A percentile compares a stretch with the other conserved stretches of the same genome.
Evolutionary conservation across 2,797 vertebrate species (phyloP).

Genomic region (Sandelia bainsii): DNA sequence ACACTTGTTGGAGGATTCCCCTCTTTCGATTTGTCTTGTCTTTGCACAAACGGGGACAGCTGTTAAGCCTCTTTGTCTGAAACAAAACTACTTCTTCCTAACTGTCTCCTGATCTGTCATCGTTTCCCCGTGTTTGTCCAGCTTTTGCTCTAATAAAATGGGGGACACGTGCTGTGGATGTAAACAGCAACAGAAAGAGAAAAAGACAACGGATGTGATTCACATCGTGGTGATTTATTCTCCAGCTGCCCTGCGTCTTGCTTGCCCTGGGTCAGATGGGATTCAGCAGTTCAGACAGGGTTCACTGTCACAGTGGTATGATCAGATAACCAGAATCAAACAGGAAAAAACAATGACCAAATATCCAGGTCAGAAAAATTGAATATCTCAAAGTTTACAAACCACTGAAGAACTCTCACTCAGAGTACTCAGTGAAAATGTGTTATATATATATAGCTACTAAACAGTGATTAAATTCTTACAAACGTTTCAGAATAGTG

Average conservation of each 20-base stretch:
- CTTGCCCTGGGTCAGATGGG: constrained; percentile 45
- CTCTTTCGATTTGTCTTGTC: neutral
- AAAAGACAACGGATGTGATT: constrained; percentile 69
- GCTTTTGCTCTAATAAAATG: constrained; percentile 54
- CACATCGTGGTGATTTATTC: constrained; percentile 65
- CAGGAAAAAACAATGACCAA: constrained; percentile 3
- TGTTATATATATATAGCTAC: no score
- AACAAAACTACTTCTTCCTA: constrained; percentile 45
- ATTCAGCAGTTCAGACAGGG: constrained; percentile 49
- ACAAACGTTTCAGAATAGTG: no score
- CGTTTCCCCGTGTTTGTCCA: constrained; percentile 51
- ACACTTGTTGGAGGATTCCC: constrained; percentile 25
- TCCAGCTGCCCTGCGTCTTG: constrained; percentile 64
- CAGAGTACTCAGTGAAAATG: no score
- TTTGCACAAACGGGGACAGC: constrained; percentile 46
- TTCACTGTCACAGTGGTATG: constrained; percentile 22
- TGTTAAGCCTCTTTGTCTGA: constrained; percentile 56
- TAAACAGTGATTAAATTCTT: no score
- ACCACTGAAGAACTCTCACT: neutral
- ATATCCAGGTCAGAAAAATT: constrained; percentile 6
- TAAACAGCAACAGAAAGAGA: constrained; percentile 73
- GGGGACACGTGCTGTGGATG: constrained; percentile 70
- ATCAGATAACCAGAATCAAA: constrained; percentile 28
- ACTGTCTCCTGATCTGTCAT: constrained; percentile 52
- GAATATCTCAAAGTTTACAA: neutral